Evolutionary conservation across 2,888 invertebrate species (phyloP), one percentile per base, ranked within the genome.

Genomic region (Panzeria rudis): DNA sequence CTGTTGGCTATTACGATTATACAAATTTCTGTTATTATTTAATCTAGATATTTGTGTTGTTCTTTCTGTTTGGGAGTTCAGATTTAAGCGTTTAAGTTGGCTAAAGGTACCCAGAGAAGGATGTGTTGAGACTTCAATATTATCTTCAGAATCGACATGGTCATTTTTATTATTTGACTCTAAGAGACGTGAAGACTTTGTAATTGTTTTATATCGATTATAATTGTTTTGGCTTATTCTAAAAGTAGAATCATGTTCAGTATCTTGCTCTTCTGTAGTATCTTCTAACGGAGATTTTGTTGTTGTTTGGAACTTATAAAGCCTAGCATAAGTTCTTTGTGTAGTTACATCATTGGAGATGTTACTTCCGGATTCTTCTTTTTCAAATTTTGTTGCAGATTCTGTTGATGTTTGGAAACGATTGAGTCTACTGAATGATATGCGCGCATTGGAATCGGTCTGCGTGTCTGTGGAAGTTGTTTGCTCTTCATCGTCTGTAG

Each of bases 11-110:
- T 87, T 52, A 11, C 15, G 32, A 32, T 62, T 69, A 38, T 35
- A 89, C 0, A 87, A 68, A 77, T 87, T 88, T 54, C 87, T 80
- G 66, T 88, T 89, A 4, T 88, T 62, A 0, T 47, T 66, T 2
- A 86, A 76, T 15, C 86, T 73, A n/a, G 87, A 17, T 68, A 83
- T 87, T 20, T 29, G 59, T 13, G 50, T 20, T 64, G 86, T 86
- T 11, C 77, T 87, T 0, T 86, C 77, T 59, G 79, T 86, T 1
- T 86, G 54, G 8, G 79, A 83, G 5, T 87, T 59, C 8, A 85
- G 35, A 29, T 88, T 87, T 20, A 83, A 52, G 4, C 76, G 78
- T 7, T 29, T 7, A 8, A 72, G 78, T 15, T 29, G n/a, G 7
- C 41, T 84, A 20, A 84, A 76, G 0, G 35, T 17, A 11, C 72